Evolutionary conservation across 2,113 vertebrate genomes (phyloP).

Genomic region (Sturnus vulgaris): DNA sequence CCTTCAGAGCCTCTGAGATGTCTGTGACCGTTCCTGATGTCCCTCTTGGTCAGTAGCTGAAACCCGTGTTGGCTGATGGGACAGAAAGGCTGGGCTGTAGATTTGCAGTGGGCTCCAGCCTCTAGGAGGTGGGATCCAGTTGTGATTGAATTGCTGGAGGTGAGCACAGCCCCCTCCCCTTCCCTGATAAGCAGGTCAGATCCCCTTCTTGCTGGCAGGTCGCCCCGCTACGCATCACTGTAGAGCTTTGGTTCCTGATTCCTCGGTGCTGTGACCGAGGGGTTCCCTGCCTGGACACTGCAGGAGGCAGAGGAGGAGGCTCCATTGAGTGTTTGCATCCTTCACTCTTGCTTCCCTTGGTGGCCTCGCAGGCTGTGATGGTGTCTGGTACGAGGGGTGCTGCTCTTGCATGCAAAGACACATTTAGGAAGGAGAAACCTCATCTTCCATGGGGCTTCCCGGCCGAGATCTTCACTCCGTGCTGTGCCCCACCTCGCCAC

Average conservation of each 20-base stretch:
- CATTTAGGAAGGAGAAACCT: neutral
- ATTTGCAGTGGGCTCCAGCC: neutral
- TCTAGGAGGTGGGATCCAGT: conserved; percentile 21
- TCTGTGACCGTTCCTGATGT: conserved; percentile 42
- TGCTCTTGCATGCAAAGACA: neutral
- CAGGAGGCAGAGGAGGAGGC: neutral
- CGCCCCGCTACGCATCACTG: neutral
- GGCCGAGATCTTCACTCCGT: rapidly evolving
- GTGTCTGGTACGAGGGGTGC: conserved; percentile 22
- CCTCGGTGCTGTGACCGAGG: neutral
- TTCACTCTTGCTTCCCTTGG: neutral
- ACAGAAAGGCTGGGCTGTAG: conserved; percentile 13
- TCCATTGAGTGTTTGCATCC: neutral
- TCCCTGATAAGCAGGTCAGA: neutral
- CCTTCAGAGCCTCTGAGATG: conserved; percentile 57
- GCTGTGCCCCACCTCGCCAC: neutral
- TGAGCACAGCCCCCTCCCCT: neutral
- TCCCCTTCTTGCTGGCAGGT: conserved; percentile 23
- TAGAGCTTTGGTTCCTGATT: neutral
- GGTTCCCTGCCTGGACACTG: neutral
- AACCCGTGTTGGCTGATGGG: conserved; percentile 5
- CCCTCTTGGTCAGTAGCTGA: conserved; percentile 56
- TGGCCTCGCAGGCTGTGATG: neutral
- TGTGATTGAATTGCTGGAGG: neutral
- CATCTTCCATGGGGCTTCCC: neutral